These are phyloP conservation scores for Dromius quadrimaculatus DNA, from an alignment of 2,888 invertebrate species.

Conservation along the genomic window DNA sequence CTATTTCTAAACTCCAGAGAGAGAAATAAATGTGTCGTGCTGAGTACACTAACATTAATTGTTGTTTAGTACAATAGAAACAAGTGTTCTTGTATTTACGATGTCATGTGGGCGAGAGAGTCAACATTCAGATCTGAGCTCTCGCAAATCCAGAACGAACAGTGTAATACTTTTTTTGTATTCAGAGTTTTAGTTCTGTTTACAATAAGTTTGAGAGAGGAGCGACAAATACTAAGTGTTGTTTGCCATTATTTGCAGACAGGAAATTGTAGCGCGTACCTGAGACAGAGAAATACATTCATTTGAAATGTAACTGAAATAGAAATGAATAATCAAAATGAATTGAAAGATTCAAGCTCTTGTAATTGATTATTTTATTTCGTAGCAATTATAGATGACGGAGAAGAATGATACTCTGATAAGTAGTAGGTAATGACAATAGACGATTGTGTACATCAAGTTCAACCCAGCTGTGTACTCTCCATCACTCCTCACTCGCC, in stretches of 20 bases:
- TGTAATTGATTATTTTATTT: too few relatives aligned
- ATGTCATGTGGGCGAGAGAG: neutral
- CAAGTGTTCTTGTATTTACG: neutral
- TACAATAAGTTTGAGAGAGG: neutral
- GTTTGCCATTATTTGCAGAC: neutral
- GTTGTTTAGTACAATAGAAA: neutral
- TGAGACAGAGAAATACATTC: conserved; percentile 8
- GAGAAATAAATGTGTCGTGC: too few relatives aligned
- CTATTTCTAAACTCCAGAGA: too few relatives aligned
- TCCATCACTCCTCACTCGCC: too few relatives aligned
- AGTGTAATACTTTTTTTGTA: conserved; percentile 17
- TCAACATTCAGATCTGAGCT: conserved; percentile 16
- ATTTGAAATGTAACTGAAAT: neutral
- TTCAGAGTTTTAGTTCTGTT: neutral
- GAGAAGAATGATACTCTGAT: too few relatives aligned
- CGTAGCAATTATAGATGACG: too few relatives aligned
- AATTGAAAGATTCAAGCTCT: too few relatives aligned
- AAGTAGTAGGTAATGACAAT: too few relatives aligned
- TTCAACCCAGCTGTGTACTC: too few relatives aligned
- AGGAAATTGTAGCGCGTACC: conserved; percentile 1
- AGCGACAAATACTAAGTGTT: too few relatives aligned
- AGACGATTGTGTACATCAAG: too few relatives aligned
- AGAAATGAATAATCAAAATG: conserved; percentile 1
- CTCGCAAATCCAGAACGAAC: conserved; percentile 17
- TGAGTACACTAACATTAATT: neutral